A percentile compares a stretch with the other conserved stretches of the same genome.
phyloP scores from a whole-genome alignment of 2,113 vertebrate species.

The Gasterosteus nipponicus region DNA sequence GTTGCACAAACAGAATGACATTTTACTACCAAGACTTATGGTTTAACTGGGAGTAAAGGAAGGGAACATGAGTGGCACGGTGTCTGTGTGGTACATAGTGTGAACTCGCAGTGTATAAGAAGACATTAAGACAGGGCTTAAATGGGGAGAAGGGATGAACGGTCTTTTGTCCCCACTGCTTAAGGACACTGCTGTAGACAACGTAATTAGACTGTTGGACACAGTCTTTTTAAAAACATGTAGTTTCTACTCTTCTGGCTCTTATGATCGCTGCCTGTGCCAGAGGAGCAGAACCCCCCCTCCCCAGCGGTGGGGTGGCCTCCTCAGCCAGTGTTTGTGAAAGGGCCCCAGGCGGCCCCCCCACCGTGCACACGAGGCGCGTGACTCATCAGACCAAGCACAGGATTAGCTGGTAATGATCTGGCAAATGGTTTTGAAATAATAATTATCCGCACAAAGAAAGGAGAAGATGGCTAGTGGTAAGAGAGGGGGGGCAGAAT shows the following conservation, averaged over 20 bases:
- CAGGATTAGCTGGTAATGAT: slow-evolving; percentile 83
- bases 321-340: slow-evolving; percentile 65
- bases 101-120: background rate
- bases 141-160: background rate
- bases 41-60: background rate
- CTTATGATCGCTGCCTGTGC: slow-evolving; percentile 20
- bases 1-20: background rate
- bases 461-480: background rate
- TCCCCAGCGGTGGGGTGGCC: slow-evolving; percentile 21
- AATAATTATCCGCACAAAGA: slow-evolving; percentile 73
- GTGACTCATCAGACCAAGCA: slow-evolving; percentile 83
- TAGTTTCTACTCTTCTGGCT: slow-evolving; percentile 12
- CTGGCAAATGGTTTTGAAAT: slow-evolving; percentile 85
- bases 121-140: background rate
- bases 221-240: slow-evolving; percentile 8
- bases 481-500: background rate
- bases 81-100: background rate
- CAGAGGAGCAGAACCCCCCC: slow-evolving; percentile 6
- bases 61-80: background rate
- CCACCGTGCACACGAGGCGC: slow-evolving; percentile 78
- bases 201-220: background rate
- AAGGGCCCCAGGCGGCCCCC: slow-evolving; percentile 62
- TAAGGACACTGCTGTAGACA: background rate
- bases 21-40: background rate
- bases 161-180: background rate